phyloP scores from a whole-genome alignment of 2,797 vertebrate species.

The Melanotaenia pygmaea region DNA sequence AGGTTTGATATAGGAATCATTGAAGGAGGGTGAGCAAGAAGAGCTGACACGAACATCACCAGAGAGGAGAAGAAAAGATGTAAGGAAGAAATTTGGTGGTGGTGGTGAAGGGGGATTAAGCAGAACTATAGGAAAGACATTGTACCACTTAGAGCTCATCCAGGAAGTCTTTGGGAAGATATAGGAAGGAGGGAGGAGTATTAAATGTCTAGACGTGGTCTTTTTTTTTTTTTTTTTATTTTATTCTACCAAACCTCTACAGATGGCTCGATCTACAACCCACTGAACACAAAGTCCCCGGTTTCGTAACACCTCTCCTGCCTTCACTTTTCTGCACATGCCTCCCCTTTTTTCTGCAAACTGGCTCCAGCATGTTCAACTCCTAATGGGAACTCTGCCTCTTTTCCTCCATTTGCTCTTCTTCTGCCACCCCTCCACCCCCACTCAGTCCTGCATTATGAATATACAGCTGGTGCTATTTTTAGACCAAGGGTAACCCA shows the following conservation, averaged over 20 bases:
- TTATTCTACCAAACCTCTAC: constrained; percentile 27
- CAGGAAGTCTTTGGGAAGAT: constrained; percentile 48
- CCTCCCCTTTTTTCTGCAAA: constrained; percentile 41
- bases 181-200: constrained; percentile 24
- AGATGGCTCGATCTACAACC: constrained; percentile 39
- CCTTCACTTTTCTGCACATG: constrained; percentile 38
- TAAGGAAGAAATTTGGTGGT: constrained; percentile 30
- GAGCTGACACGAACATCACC: constrained; percentile 42
- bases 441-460: constrained; percentile 70
- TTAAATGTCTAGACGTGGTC: constrained; percentile 67
- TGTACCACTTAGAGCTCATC: constrained; percentile 41
- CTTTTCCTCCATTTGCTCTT: constrained; percentile 29
- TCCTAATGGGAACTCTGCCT: constrained; percentile 47
- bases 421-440: background rate
- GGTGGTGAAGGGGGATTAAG: constrained; percentile 9
- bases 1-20: constrained; percentile 66
- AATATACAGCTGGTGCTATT: constrained; percentile 76
- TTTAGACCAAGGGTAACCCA: constrained; percentile 80
- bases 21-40: constrained; percentile 41
- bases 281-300: constrained; percentile 44
- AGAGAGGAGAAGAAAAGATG: constrained; percentile 35
- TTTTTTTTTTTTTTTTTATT: constrained; percentile 1
- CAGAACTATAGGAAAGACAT: constrained; percentile 54
- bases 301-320: constrained; percentile 63
- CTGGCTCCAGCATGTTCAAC: constrained; percentile 47